A percentile compares a stretch with the other conserved stretches of the same genome.
Conservation (phyloP, 2,888 invertebrate genomes). For the Muschampia plurimacula region DNA sequence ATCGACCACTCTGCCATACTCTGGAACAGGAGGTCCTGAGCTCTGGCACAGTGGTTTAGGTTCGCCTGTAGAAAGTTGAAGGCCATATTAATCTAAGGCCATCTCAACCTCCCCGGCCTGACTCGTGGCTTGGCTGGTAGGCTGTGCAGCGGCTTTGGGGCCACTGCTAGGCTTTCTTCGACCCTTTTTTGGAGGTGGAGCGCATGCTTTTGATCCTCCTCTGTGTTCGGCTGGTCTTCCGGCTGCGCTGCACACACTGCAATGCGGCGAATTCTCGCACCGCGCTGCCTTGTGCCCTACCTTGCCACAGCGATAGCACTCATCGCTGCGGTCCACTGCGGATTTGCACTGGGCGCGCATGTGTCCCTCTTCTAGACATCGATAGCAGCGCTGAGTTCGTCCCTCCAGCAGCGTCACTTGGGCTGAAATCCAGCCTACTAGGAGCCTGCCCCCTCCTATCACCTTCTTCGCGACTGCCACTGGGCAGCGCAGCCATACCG, state of each 20-base stretch:
- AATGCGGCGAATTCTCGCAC: background rate
- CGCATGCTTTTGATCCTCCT: background rate
- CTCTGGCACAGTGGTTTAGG: too few species aligned
- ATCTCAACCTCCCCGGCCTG: background rate
- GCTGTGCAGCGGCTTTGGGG: background rate
- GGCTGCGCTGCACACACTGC: background rate
- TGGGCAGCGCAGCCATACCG: background rate
- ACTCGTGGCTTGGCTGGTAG: background rate
- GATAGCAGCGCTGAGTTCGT: constrained; percentile 12
- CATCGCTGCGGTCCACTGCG: background rate
- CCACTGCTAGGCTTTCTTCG: background rate
- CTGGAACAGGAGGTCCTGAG: too few species aligned
- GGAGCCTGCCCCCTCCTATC: background rate
- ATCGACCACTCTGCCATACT: background rate
- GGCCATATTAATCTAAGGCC: background rate
- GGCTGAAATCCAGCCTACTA: background rate
- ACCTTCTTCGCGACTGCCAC: background rate
- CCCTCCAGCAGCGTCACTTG: constrained; percentile 6
- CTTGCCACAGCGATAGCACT: constrained; percentile 36
- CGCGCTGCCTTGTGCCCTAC: constrained; percentile 35
- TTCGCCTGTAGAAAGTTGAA: background rate
- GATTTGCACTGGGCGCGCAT: background rate
- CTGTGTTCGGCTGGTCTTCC: background rate
- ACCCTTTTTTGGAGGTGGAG: background rate
- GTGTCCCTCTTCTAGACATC: background rate